These are phyloP conservation scores for Clanis bilineata DNA, from an alignment of 2,888 invertebrate species.

Conservation along the genomic window DNA sequence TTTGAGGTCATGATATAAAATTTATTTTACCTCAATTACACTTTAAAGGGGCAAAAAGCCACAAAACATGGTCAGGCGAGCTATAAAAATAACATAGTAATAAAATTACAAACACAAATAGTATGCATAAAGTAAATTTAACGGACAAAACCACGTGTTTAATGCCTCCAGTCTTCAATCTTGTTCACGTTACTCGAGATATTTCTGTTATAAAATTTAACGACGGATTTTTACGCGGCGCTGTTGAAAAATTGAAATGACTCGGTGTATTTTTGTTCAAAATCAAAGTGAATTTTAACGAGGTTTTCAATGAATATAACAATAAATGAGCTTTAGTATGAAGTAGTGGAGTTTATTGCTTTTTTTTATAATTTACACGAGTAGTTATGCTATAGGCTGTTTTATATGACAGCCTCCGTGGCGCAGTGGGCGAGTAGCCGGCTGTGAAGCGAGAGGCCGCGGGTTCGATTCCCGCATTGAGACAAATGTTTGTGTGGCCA, in stretches of 20 bases:
- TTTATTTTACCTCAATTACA: background rate
- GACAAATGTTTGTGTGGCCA: no score
- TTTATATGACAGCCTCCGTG: no score
- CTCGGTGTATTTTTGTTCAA: constrained; percentile 8
- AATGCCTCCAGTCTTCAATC: constrained; percentile 7
- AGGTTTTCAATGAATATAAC: background rate
- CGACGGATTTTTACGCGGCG: constrained; percentile 10
- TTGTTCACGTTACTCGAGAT: constrained; percentile 5
- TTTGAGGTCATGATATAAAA: background rate
- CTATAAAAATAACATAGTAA: constrained; percentile 4
- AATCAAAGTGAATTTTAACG: background rate
- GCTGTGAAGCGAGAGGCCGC: no score
- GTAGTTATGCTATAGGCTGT: no score
- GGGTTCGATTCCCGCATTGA: no score
- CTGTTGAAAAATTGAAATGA: constrained; percentile 12
- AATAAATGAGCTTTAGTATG: no score
- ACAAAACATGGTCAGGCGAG: background rate
- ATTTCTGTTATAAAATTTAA: constrained; percentile 14
- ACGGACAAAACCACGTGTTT: constrained; percentile 10
- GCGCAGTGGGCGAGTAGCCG: no score
- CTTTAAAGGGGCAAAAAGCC: background rate
- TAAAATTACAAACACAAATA: constrained; percentile 9
- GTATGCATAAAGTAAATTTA: constrained; percentile 5
- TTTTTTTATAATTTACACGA: no score
- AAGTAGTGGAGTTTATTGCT: no score